phyloP scores from a whole-genome alignment of 2,113 vertebrate genomes.

The Pycnonotus jocosus region DNA sequence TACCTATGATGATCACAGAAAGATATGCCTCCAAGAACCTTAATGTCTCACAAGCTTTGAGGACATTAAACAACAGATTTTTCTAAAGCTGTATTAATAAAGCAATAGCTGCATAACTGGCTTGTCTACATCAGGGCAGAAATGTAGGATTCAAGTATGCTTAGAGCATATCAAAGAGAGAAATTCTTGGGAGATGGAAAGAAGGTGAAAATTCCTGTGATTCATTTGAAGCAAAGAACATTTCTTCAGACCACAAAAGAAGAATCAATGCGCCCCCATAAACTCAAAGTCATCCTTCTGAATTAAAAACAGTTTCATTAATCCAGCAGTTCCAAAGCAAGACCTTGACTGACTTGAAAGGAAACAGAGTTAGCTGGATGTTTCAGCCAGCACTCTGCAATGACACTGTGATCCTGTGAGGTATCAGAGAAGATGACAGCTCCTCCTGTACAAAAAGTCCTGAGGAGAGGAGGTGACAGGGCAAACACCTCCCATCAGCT shows the following conservation, averaged over 20 bases:
- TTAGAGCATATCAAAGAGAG: not conserved
- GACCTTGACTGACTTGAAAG: not conserved
- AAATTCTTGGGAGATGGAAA: not conserved
- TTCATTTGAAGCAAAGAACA: not conserved
- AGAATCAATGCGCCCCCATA: not conserved
- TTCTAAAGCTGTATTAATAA: not conserved
- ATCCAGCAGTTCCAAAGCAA: not conserved
- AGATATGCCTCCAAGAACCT: not conserved
- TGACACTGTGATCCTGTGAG: not conserved
- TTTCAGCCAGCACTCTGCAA: not conserved
- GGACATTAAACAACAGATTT: not conserved
- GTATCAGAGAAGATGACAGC: not conserved
- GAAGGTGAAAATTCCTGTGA: not conserved
- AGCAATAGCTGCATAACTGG: not conserved
- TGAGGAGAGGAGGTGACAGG: not conserved
- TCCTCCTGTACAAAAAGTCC: not conserved
- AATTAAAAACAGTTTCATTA: not conserved
- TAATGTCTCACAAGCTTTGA: not conserved
- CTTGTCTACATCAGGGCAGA: not conserved
- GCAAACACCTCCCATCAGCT: not conserved
- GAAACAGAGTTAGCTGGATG: not conserved
- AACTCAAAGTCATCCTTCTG: not conserved
- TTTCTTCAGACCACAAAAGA: not conserved
- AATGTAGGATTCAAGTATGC: not conserved
- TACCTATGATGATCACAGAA: not conserved